Conservation (phyloP, 1,140 invertebrate species). For the Zaprionus vittiger region DNA sequence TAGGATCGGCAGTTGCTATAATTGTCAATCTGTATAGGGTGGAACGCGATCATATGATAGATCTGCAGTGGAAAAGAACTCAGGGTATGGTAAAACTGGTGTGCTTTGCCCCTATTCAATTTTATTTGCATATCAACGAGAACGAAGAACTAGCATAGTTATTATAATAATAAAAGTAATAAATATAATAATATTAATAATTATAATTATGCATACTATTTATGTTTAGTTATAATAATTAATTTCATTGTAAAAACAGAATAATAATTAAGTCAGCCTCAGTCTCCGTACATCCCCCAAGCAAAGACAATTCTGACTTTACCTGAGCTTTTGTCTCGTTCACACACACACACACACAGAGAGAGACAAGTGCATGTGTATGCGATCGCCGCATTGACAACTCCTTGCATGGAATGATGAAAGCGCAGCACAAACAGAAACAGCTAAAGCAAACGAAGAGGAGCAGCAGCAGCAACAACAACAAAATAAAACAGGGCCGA, state of each 20-base stretch:
- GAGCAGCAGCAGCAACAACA: conserved; percentile 45
- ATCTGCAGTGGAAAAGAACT: conserved; percentile 1
- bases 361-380: not conserved
- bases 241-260: not conserved
- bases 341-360: not conserved
- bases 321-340: not conserved
- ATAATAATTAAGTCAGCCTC: not conserved
- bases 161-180: not conserved
- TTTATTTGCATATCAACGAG: not conserved
- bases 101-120: not conserved
- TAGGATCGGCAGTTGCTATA: conserved; percentile 21
- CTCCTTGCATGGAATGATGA: conserved; percentile 49
- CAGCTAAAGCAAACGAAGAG: conserved; percentile 53
- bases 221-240: too few species aligned
- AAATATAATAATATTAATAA: not conserved
- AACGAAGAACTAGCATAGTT: too few species aligned
- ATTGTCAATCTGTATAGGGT: conserved; percentile 12
- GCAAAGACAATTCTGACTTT: not conserved
- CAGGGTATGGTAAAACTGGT: not conserved
- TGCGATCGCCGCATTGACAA: conserved; percentile 40
- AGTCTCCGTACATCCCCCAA: not conserved
- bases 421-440: conserved; percentile 51
- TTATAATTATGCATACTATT: too few species aligned
- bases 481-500: conserved; percentile 52
- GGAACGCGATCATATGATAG: not conserved